Evolutionary conservation across 1,140 invertebrate species (phyloP), one percentile per base, ranked within the genome.

Genomic region (Dendroctonus ponderosae): DNA sequence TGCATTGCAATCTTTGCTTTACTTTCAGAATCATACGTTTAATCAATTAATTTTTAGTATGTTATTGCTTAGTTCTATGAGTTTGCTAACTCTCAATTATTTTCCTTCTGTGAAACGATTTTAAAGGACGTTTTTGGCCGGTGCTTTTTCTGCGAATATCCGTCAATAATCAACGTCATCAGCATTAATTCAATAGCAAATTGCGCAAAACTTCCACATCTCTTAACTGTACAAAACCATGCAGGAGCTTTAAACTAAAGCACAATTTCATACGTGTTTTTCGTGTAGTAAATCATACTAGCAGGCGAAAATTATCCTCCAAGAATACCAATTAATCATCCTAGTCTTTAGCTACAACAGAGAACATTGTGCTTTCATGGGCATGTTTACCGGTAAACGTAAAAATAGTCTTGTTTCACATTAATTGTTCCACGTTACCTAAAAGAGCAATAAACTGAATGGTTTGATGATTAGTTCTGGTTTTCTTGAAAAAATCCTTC

Each of bases 311-410:
- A 62, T 62, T 39, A 62, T 62, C 59, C 48, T 50, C 50, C 11
- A 14, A 42, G 59, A 62, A 62, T 61, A 62, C 59, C 59, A 62
- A 62, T 62, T 51, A 51, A 62, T 62, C 59, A 62, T 62, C 52
- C 49, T 51, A 40, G 48, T 52, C 49, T 41, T 62, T 62, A 62
- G 43, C 26, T 62, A 15, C 49, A 26, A 26, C 26, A 48, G 39
- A 62, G 48, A 52, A 57, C 58, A 60, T 62, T 62, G 57, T 62
- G 53, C 52, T 68, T 68, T 40, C 58, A 68, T 62, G 41, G 50
- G 62, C 57, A 40, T 62, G 53, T 68, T 68, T 62, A 62, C 59
- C 60, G 56, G 52, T 62, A 51, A 62, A 68, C 66, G 62, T 58
- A 50, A 40, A 42, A 57, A 14, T 26, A 62, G 48, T 48, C 49